These are phyloP conservation scores for Collichthys lucidus DNA, from an alignment of 2,113 vertebrate genomes.

Conservation along the genomic window DNA sequence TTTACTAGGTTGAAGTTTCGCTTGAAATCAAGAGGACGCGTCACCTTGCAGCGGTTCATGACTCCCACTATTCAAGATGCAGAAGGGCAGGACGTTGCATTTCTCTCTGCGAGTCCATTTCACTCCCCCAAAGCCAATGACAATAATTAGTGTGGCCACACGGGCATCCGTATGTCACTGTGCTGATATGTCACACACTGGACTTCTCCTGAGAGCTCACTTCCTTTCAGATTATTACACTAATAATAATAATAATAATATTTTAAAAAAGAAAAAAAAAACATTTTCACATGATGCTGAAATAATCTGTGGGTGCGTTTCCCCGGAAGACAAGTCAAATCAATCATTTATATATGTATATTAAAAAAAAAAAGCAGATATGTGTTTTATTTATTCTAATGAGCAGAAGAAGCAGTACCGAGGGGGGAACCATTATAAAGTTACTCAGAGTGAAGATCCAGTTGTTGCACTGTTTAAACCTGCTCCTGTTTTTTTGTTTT, in stretches of 20 bases:
- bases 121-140: constrained; percentile 61
- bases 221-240: neutral
- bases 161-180: constrained; percentile 79
- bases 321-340: neutral
- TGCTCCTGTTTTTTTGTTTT: constrained; percentile 12
- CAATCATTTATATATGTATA: neutral
- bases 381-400: neutral
- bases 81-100: constrained; percentile 81
- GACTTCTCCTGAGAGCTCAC: constrained; percentile 12
- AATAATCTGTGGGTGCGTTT: neutral
- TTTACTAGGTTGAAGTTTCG: constrained; percentile 66
- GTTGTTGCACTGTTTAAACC: constrained; percentile 50
- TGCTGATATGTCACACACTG: constrained; percentile 62
- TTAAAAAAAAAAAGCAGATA: neutral
- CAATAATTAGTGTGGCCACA: constrained; percentile 76
- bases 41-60: constrained; percentile 83
- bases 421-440: constrained; percentile 26
- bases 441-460: constrained; percentile 40
- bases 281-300: neutral
- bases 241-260: neutral
- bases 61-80: constrained; percentile 80
- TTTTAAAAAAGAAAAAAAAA: too few relatives aligned
- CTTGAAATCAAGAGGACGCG: constrained; percentile 79
- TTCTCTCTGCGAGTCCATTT: constrained; percentile 73
- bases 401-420: neutral